Evolutionary conservation across 2,113 vertebrate species (phyloP), one percentile per base, ranked within the genome.

Genomic region (Elephantulus edwardii): DNA sequence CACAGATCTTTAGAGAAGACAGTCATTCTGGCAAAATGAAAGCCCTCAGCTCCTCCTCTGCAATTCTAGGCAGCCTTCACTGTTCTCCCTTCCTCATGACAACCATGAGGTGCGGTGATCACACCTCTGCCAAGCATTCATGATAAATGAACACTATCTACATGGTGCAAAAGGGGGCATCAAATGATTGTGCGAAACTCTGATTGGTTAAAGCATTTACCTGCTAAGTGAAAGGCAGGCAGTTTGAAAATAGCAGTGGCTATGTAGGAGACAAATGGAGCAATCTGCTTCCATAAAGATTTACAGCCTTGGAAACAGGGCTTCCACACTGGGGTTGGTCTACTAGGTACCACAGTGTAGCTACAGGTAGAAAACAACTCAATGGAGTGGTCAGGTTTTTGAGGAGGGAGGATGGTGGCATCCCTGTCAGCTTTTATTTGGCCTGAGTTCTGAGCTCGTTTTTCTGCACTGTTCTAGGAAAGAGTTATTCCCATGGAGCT

Each of bases 11-110:
- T 90, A 89, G 87, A 93, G 96, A 95, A 94, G 97, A 96, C 93
- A 95, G 83, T 81, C 93, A 96, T 96, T 94, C 94, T 96, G 83
- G 87, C 95, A 96, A 96, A 96, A 97, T 96, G 95, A 96, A 97
- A 95, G 66, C 54, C 97, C 97, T 97, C 94, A 94, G 82, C 38
- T 64, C 68, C 62, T 26, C 12, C 44, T 74, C 50, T 78, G 60
- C 38, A 26, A 13, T 19, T 20, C 26, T 1, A 80, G 93, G 89
- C 86, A 96, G 86, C 90, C 92, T 88, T 84, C 87, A 88, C 52
- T 85, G 97, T 92, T 91, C 95, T 96, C 94, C 94, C 94, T 91
- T 96, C 44, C 93, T 70, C 88, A 12, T 68, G 95, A 96, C 92
- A 95, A 96, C 79, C 68, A 42, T 12, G 90, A 90, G 94, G 64